These are phyloP conservation scores for Anoplophora glabripennis DNA, from an alignment of 1,140 invertebrate species.

Conservation along the genomic window DNA sequence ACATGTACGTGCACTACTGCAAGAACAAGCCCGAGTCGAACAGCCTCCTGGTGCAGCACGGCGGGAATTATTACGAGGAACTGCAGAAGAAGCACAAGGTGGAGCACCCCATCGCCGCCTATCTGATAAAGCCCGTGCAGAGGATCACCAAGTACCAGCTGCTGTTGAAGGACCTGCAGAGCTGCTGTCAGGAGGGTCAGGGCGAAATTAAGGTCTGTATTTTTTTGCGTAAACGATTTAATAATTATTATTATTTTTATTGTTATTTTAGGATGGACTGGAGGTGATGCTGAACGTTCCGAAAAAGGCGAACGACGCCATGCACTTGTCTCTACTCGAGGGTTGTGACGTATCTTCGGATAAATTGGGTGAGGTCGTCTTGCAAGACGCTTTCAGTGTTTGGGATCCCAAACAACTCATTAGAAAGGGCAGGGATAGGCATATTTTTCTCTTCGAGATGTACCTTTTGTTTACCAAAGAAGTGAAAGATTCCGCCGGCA, in stretches of 20 bases:
- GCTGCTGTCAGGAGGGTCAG: conserved; percentile 92
- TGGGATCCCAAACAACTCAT: conserved; percentile 98
- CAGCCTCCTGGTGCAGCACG: conserved; percentile 85
- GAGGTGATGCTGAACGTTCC: conserved; percentile 99
- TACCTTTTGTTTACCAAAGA: conserved; percentile 97
- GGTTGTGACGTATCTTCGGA: conserved; percentile 90
- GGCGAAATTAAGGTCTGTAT: conserved; percentile 97
- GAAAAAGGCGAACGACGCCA: conserved; percentile 98
- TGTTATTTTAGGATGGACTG: conserved; percentile 81
- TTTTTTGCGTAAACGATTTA: no score
- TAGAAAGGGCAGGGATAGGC: conserved; percentile 90
- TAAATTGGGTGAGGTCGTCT: conserved; percentile 85
- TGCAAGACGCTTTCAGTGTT: conserved; percentile 92
- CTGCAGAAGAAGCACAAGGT: conserved; percentile 79
- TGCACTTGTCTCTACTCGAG: conserved; percentile 95
- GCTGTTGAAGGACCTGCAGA: conserved; percentile 91
- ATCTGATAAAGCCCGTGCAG: conserved; percentile 98
- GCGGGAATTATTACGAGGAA: conserved; percentile 86
- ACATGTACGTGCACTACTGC: conserved; percentile 98
- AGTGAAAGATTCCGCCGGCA: conserved; percentile 91
- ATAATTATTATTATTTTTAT: no score
- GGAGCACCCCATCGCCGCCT: conserved; percentile 94
- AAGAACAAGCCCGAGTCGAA: conserved; percentile 99
- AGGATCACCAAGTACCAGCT: conserved; percentile 99
- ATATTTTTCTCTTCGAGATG: conserved; percentile 98